Evolutionary conservation across 1,140 invertebrate genomes (phyloP).

Genomic region (Drosophila arizonae): DNA sequence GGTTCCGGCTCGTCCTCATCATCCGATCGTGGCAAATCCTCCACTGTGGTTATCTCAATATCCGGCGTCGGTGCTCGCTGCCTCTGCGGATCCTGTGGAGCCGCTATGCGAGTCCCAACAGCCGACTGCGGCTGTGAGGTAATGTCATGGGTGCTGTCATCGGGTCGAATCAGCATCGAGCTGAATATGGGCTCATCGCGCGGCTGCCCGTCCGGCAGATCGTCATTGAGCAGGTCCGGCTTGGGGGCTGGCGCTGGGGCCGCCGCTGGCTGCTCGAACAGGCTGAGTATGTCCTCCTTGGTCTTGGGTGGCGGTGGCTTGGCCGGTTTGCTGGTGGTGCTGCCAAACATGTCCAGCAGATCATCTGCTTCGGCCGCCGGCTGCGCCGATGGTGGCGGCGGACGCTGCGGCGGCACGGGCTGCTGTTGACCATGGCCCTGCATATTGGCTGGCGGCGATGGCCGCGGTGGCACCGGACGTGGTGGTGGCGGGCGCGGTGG

Average conservation of each 20-base stretch:
- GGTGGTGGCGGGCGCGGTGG: constrained; percentile 79
- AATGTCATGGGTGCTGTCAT: constrained; percentile 79
- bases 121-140: constrained; percentile 75
- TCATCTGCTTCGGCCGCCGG: constrained; percentile 69
- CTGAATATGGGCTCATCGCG: constrained; percentile 70
- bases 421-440: constrained; percentile 54
- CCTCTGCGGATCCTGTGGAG: constrained; percentile 47
- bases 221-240: constrained; percentile 84
- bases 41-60: constrained; percentile 80
- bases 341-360: constrained; percentile 83
- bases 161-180: constrained; percentile 69
- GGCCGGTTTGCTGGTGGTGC: constrained; percentile 63
- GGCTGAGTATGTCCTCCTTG: constrained; percentile 87
- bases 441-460: constrained; percentile 77
- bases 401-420: constrained; percentile 62
- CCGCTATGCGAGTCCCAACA: constrained; percentile 45
- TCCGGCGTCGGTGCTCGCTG: constrained; percentile 78
- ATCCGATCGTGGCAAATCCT: constrained; percentile 77
- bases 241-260: constrained; percentile 64
- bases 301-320: constrained; percentile 83
- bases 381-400: constrained; percentile 58
- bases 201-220: constrained; percentile 74
- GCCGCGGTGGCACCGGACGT: constrained; percentile 83
- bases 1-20: constrained; percentile 76
- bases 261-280: constrained; percentile 84